Conservation (phyloP, 2,797 vertebrate genomes). For the Paedocypris micromegethes region DNA sequence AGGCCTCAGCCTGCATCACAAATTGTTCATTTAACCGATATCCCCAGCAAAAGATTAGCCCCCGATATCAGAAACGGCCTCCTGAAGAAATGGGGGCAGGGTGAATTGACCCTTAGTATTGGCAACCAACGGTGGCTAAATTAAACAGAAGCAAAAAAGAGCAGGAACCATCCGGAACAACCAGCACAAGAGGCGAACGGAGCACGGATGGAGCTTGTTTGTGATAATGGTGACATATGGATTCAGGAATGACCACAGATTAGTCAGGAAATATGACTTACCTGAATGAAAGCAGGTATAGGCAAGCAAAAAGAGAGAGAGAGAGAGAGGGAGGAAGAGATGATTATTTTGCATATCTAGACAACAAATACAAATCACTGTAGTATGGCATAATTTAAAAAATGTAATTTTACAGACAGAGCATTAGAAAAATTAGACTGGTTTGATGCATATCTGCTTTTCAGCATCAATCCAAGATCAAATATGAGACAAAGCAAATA, state of each 20-base stretch:
- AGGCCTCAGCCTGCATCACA: conserved; percentile 68
- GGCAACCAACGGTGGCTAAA: conserved; percentile 38
- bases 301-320: conserved; percentile 16
- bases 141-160: conserved; percentile 51
- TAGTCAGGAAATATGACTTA: conserved; percentile 54
- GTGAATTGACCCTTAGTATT: conserved; percentile 47
- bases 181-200: conserved; percentile 8
- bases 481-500: too few relatives aligned
- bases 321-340: conserved; percentile 17
- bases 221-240: conserved; percentile 22
- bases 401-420: too few relatives aligned
- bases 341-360: conserved; percentile 24
- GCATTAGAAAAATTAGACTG: too few relatives aligned
- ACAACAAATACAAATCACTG: conserved; percentile 1
- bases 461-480: too few relatives aligned
- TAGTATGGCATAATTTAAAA: conserved; percentile 32
- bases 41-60: conserved; percentile 64
- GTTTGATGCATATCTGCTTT: too few relatives aligned
- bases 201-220: neutral
- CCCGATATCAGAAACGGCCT: conserved; percentile 49
- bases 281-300: conserved; percentile 49
- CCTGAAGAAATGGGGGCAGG: conserved; percentile 22
- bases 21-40: conserved; percentile 67
- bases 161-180: conserved; percentile 38
- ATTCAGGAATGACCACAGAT: conserved; percentile 27